A percentile compares a stretch with the other conserved stretches of the same genome.
phyloP scores from a whole-genome alignment of 1,140 invertebrate species.

The Drosophila takahashii region DNA sequence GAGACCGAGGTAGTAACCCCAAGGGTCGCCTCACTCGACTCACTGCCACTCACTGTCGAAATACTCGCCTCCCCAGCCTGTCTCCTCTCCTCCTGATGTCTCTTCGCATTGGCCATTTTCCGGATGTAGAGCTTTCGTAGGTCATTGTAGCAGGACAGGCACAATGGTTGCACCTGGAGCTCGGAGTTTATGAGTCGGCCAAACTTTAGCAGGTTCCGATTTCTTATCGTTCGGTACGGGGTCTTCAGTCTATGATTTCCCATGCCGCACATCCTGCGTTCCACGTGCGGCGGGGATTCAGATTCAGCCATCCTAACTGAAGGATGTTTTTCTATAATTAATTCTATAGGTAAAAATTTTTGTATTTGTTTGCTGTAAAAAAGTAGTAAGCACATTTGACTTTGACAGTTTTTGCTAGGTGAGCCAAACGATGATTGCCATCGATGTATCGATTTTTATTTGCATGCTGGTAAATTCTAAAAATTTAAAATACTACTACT shows the following conservation, averaged over 20 bases:
- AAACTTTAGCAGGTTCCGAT: background rate
- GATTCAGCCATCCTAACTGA: too few species aligned
- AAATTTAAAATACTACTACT: too few species aligned
- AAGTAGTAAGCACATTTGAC: too few species aligned
- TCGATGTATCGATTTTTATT: too few species aligned
- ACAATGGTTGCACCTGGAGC: background rate
- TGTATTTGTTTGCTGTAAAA: too few species aligned
- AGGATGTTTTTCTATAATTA: too few species aligned
- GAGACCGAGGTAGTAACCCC: background rate
- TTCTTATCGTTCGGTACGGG: background rate
- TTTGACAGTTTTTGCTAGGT: too few species aligned
- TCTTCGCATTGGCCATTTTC: conserved; percentile 21
- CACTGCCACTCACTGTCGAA: conserved; percentile 47
- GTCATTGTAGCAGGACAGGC: background rate
- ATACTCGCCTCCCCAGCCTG: background rate
- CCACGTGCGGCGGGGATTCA: background rate
- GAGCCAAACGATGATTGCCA: too few species aligned
- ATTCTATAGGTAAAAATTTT: too few species aligned
- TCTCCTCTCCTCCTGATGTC: background rate
- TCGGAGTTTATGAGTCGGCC: background rate
- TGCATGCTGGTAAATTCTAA: too few species aligned
- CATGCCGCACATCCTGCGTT: background rate
- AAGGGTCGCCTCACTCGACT: background rate
- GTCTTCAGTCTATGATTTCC: background rate
- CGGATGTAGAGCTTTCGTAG: conserved; percentile 5